Evolutionary conservation across 2,113 vertebrate genomes (phyloP).

Genomic region (Macrotis lagotis): DNA sequence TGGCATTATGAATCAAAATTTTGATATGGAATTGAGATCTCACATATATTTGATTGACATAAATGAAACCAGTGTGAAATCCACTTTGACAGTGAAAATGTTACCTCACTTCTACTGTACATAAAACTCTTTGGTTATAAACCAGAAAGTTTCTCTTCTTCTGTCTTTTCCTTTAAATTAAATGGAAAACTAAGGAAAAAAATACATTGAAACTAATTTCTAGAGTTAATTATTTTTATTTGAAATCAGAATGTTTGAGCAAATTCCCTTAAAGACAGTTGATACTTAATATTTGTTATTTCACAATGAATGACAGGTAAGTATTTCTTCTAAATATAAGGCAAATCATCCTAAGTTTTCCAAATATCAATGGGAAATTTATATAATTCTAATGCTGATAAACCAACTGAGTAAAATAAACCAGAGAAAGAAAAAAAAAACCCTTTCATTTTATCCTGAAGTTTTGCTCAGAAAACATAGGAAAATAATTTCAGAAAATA

Average conservation of each 20-base stretch:
- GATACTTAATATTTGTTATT: neutral
- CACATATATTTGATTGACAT: neutral
- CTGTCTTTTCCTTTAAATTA: slow-evolving; percentile 7
- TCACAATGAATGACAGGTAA: neutral
- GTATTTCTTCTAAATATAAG: neutral
- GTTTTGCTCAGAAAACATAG: neutral
- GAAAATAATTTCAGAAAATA: neutral
- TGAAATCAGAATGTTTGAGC: neutral
- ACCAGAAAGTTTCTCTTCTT: neutral
- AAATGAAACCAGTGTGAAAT: neutral
- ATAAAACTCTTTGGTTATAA: neutral
- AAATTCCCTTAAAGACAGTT: neutral
- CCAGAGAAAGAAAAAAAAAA: neutral
- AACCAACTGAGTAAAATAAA: neutral
- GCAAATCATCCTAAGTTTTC: neutral
- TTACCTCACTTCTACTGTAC: neutral
- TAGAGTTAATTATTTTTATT: neutral
- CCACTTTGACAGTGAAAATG: neutral
- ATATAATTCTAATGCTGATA: neutral
- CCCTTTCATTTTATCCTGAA: neutral
- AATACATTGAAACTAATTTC: neutral
- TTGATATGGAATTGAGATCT: neutral
- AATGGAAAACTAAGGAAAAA: neutral
- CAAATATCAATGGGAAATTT: slow-evolving; percentile 3
- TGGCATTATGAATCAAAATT: neutral